phyloP scores from a whole-genome alignment of 2,113 vertebrate genomes.

The Lophius piscatorius region DNA sequence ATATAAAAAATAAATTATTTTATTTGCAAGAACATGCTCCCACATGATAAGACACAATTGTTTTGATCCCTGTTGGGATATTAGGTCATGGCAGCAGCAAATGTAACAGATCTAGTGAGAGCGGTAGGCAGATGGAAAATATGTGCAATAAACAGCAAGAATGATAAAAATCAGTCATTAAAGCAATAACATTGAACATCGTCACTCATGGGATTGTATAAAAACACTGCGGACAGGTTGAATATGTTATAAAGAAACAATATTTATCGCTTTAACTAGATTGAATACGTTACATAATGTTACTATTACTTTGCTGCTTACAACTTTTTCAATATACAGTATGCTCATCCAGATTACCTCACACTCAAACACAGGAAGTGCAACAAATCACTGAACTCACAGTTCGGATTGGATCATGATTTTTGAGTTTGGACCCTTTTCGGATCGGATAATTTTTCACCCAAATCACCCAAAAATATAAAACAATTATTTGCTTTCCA shows the following conservation, averaged over 20 bases:
- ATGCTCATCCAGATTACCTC: too few relatives aligned
- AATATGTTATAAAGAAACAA: background rate
- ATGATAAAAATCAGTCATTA: slow-evolving; percentile 5
- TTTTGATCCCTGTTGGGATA: slow-evolving; percentile 32
- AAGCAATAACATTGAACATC: background rate
- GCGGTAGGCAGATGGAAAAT: slow-evolving; percentile 1
- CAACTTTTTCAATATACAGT: too few relatives aligned
- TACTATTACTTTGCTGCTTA: too few relatives aligned
- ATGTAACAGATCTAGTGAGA: slow-evolving; percentile 26
- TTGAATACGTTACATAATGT: background rate
- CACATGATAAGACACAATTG: background rate
- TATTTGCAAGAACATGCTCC: slow-evolving; percentile 2
- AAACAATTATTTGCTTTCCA: too few relatives aligned
- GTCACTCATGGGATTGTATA: background rate
- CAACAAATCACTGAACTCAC: too few relatives aligned
- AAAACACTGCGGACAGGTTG: background rate
- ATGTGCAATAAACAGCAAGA: background rate
- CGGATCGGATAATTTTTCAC: too few relatives aligned
- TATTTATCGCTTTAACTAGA: too few relatives aligned
- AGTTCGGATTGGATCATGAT: too few relatives aligned
- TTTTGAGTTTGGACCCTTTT: too few relatives aligned
- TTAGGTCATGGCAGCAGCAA: slow-evolving; percentile 5
- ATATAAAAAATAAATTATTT: background rate
- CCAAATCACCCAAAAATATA: too few relatives aligned
- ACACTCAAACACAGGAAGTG: too few relatives aligned